Conservation (phyloP, 2,888 invertebrate genomes). For the Andrena haemorrhoa region DNA sequence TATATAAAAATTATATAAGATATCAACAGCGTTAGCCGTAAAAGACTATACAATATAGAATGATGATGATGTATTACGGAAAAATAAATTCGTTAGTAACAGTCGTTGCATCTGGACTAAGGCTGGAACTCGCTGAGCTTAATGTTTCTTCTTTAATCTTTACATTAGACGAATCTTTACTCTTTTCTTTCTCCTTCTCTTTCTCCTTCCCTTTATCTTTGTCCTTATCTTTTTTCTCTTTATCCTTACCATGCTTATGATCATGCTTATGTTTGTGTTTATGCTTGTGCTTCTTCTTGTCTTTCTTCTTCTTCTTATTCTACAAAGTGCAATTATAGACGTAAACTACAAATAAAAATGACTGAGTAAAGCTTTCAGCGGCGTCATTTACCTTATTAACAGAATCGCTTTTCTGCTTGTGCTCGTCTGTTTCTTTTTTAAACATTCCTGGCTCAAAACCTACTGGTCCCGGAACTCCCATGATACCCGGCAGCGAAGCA, state of each 20-base stretch:
- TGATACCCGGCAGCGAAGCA: conserved; percentile 91
- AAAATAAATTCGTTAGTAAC: conserved; percentile 80
- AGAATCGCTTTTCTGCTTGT: conserved; percentile 87
- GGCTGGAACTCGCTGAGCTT: conserved; percentile 91
- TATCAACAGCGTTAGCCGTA: conserved; percentile 37
- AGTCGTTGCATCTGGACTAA: conserved; percentile 88
- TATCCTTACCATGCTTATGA: conserved; percentile 86
- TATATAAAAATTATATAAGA: conserved; percentile 59
- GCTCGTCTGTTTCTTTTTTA: conserved; percentile 86
- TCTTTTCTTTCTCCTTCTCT: conserved; percentile 86
- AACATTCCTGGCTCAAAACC: conserved; percentile 96
- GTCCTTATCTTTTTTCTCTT: conserved; percentile 90
- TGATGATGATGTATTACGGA: conserved; percentile 63
- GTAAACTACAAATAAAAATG: neutral
- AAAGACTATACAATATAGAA: conserved; percentile 5
- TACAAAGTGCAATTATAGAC: conserved; percentile 58
- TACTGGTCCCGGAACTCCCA: conserved; percentile 89
- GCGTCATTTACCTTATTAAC: conserved; percentile 85
- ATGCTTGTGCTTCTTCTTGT: conserved; percentile 96
- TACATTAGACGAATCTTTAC: conserved; percentile 86
- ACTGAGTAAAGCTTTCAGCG: conserved; percentile 18
- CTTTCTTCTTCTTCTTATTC: conserved; percentile 92
- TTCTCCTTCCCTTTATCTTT: conserved; percentile 86
- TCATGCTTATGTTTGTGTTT: conserved; percentile 87
- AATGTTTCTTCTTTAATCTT: conserved; percentile 91